Evolutionary conservation across 2,888 invertebrate species (phyloP), one percentile per base, ranked within the genome.

Genomic region (Parapristionchus giblindavisi): DNA sequence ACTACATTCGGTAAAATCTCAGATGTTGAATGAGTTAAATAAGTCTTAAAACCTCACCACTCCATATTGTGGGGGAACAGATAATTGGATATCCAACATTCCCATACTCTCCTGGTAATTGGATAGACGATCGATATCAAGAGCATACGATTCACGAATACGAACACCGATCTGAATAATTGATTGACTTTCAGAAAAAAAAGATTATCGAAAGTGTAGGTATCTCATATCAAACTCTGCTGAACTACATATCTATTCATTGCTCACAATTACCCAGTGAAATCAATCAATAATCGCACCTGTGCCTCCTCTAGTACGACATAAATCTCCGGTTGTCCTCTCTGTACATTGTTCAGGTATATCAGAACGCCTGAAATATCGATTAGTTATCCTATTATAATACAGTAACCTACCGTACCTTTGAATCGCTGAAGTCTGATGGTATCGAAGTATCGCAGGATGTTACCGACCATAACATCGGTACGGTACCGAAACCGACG

Each of bases 271-370:
- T 21, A 48, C 21, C 48, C 21, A 21, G 21, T 48, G 48, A 48
- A 58, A 17, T 58, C 58, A 21, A 24, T 11, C 11, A 63, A 32
- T 8, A 29, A 21, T 24, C 29, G 14, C 43, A 73, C 73, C 61
- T 73, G 83, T 0, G 88, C 86, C 56, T 87, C 85, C 58, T 88
- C 86, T 65, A 87, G 76, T 2, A 88, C 87, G 1, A 87, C 84
- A 77, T 87, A 87, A 65, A 88, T 83, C 77, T 87, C 87, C 17
- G 87, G 83, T 68, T 87, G 86, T 51, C 88, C 87, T 52, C 87
- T 77, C 40, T 83, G 81, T 14, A 87, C 87, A 75, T 87, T 86
- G 82, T 87, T 87, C 32, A 88, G 84, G 73, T 87, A 87, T 76
- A 87, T 79, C 43, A 87, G 78, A 34, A 88, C 84, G 27, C 87